These are phyloP conservation scores for Epirrhoe alternata DNA, from an alignment of 2,888 invertebrate species.

Conservation along the genomic window DNA sequence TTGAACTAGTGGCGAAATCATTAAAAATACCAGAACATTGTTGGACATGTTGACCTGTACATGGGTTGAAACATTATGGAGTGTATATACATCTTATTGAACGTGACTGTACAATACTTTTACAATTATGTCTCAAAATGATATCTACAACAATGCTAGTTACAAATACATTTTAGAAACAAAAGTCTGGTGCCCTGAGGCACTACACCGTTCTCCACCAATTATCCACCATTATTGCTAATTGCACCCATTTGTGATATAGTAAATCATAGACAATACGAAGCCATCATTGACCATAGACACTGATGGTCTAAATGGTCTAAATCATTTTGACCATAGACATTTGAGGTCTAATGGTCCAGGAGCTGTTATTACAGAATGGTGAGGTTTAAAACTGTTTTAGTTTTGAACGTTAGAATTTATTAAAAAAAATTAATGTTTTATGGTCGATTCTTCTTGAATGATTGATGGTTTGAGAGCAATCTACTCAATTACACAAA, in stretches of 20 bases:
- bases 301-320: constrained; percentile 16
- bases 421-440: constrained; percentile 8
- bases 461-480: neutral
- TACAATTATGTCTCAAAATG: neutral
- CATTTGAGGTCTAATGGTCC: constrained; percentile 17
- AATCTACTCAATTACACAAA: neutral
- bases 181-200: constrained; percentile 21
- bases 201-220: constrained; percentile 48
- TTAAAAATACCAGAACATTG: no score
- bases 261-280: constrained; percentile 64
- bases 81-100: no score
- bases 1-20: no score
- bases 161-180: constrained; percentile 1
- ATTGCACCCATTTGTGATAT: constrained; percentile 68
- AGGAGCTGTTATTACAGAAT: constrained; percentile 19
- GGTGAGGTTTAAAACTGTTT: constrained; percentile 21
- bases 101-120: no score
- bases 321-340: constrained; percentile 30
- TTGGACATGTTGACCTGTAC: no score
- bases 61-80: no score
- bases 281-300: constrained; percentile 51
- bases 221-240: constrained; percentile 73
- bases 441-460: neutral
- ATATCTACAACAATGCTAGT: neutral
- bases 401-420: constrained; percentile 20